These are phyloP conservation scores for Nannoperca obscura DNA, from an alignment of 2,797 vertebrate genomes.

Conservation along the genomic window DNA sequence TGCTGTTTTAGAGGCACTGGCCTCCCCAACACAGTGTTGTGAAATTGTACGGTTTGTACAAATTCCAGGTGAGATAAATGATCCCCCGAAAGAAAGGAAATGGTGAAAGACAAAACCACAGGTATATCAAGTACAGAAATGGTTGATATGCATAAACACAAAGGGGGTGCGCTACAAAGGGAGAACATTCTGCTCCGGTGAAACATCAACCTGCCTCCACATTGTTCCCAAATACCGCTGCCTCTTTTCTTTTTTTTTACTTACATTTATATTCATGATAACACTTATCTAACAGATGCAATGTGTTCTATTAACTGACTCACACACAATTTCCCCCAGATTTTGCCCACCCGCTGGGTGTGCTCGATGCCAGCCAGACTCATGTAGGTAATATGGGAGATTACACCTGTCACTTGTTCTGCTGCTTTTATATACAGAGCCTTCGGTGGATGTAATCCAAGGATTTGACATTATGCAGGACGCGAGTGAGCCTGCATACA, in stretches of 20 bases:
- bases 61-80: constrained; percentile 47
- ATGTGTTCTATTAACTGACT: constrained; percentile 55
- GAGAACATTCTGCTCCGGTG: constrained; percentile 36
- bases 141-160: constrained; percentile 20
- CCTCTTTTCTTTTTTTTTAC: constrained; percentile 33
- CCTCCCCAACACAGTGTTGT: constrained; percentile 11
- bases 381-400: constrained; percentile 74
- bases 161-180: constrained; percentile 32
- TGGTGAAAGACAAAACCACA: constrained; percentile 23
- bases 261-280: constrained; percentile 51
- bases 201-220: constrained; percentile 40
- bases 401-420: constrained; percentile 80
- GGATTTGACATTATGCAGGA: constrained; percentile 77
- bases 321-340: constrained; percentile 33
- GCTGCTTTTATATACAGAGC: constrained; percentile 70
- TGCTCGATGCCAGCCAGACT: constrained; percentile 52
- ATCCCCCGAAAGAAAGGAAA: constrained; percentile 17
- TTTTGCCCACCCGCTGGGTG: constrained; percentile 47
- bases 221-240: constrained; percentile 32
- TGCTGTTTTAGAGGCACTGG: constrained; percentile 35
- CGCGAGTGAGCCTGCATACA: constrained; percentile 53
- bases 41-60: constrained; percentile 9
- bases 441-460: constrained; percentile 82
- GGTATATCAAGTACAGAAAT: constrained; percentile 21
- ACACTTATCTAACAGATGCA: constrained; percentile 38